phyloP scores from a whole-genome alignment of 2,888 invertebrate genomes.

The Diabrotica balteata region DNA sequence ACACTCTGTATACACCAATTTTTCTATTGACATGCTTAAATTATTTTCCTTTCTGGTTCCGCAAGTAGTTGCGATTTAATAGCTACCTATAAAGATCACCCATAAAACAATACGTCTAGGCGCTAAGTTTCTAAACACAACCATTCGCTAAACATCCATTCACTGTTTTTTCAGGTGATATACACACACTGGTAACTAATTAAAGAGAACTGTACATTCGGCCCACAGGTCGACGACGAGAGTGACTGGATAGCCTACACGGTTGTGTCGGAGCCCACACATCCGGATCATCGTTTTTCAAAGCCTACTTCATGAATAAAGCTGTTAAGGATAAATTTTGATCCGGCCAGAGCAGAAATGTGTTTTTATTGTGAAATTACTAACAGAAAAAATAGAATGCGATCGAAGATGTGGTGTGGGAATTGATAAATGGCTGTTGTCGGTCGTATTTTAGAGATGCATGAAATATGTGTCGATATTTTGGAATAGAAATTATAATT shows the following conservation, averaged over 20 bases:
- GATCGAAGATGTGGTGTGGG: constrained; percentile 13
- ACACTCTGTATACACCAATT: too few species aligned
- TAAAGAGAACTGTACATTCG: constrained; percentile 18
- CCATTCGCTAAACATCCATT: background rate
- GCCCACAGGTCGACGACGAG: constrained; percentile 10
- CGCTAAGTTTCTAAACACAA: too few species aligned
- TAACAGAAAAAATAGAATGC: constrained; percentile 10
- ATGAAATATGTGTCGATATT: too few species aligned
- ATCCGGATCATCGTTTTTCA: constrained; percentile 30
- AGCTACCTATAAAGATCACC: too few species aligned
- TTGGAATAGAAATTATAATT: too few species aligned
- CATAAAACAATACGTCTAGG: too few species aligned
- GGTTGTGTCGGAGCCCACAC: constrained; percentile 26
- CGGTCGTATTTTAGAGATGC: too few species aligned
- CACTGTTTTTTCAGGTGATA: constrained; percentile 4
- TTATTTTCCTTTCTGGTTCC: too few species aligned
- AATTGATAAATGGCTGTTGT: background rate
- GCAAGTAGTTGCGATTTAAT: too few species aligned
- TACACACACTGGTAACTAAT: constrained; percentile 11
- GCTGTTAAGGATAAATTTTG: constrained; percentile 28
- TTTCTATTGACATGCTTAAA: too few species aligned
- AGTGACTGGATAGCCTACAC: constrained; percentile 24
- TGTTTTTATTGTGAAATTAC: constrained; percentile 17
- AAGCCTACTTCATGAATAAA: constrained; percentile 34
- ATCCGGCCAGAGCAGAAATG: constrained; percentile 12